A percentile compares a stretch with the other conserved stretches of the same genome.
Conservation (phyloP, 2,113 vertebrate species). For the Eretmochelys imbricata region DNA sequence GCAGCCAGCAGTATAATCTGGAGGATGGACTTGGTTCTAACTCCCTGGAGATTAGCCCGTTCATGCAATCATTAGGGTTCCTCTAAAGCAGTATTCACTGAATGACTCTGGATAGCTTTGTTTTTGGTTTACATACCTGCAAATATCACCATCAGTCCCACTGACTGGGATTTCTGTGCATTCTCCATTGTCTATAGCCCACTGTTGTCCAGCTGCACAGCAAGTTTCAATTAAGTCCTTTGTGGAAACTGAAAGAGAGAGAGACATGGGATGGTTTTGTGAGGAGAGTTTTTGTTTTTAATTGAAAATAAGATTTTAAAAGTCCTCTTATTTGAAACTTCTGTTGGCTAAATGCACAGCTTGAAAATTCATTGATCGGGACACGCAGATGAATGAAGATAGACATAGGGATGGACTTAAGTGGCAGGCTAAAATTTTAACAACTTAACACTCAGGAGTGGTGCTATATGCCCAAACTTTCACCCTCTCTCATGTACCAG, state of each 20-base stretch:
- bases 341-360: not conserved
- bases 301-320: not conserved
- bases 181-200: slow-evolving; percentile 85
- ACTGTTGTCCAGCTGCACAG: slow-evolving; percentile 88
- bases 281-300: not conserved
- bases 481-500: too few species aligned
- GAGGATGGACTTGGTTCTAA: not conserved
- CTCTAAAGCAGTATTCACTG: not conserved
- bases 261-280: not conserved
- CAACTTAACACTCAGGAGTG: too few species aligned
- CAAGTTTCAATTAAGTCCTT: slow-evolving; percentile 89
- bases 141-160: slow-evolving; percentile 77
- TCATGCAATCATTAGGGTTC: not conserved
- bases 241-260: slow-evolving; percentile 80
- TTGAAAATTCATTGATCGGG: not conserved
- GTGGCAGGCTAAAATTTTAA: too few species aligned
- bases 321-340: too few species aligned
- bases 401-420: too few species aligned
- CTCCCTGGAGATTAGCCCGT: accelerated
- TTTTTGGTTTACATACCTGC: slow-evolving; percentile 82
- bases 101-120: accelerated
- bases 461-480: too few species aligned
- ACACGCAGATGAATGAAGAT: too few species aligned
- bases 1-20: not conserved
- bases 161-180: slow-evolving; percentile 83